Base-by-base conservation (phyloP, 2,888 invertebrate genomes). In the Idaea straminata region DNA sequence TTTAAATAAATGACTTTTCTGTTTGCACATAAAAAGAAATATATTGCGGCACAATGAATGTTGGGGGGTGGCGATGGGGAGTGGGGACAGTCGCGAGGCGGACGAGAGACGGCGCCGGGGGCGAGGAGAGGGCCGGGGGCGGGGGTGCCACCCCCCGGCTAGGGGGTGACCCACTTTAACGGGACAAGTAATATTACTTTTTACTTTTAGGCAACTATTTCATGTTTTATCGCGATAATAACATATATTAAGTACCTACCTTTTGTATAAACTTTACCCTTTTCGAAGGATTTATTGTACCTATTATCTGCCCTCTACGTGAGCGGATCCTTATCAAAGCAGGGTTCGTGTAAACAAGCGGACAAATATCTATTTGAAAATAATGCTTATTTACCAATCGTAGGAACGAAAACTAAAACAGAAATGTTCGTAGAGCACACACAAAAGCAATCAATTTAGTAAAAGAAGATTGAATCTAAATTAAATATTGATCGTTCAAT, bases 21-120 rank as follows among this genome's bases (percentile, higher is more conserved):
- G 92, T 92, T 92, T 92, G 92, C 92, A 92, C 92, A 92, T 92
- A 92, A 92, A 92, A 92, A 92, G 91, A 92, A 92, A 92, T 92
- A 92, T 92, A 92, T 92, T 92, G 92, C 92, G 92, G 92, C 92
- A 91, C 92, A 92, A 92, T 92, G 92, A 91, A 91, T 92, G 92
- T 91, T 86, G 89, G 89, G 87, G 85, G 91, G 83, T 83, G 83
- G 83, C 77, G 75, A 83, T 84, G 89, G 58, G 86, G 81, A 75
- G 84, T 81, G 88, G 88, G 87, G 87, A 83, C 83, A 84, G 83
- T 83, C 84, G 88, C 80, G 86, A 80, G 86, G 88, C 81, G 88
- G 81, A 78, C 82, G 85, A 85, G 88, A 83, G 86, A 82, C 82
- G 84, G 83, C 72, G 78, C 76, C 74, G 80, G 78, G 79, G 81